Evolutionary conservation across 53 echinoderm and acorn worm genomes (phyloP), one percentile per base, ranked within the genome.

Genomic region (Pentamera pediparva): DNA sequence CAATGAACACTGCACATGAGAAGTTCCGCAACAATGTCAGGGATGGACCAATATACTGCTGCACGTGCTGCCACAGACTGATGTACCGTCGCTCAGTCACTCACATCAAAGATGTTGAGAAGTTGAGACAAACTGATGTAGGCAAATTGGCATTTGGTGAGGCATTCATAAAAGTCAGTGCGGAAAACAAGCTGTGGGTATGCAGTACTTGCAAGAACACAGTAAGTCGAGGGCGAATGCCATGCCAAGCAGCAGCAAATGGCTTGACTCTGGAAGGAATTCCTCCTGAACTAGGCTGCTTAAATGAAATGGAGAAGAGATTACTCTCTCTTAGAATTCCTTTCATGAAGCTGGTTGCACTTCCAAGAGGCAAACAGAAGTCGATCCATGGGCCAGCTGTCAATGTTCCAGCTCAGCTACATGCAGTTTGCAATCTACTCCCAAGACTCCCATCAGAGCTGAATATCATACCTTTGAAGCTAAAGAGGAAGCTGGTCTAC

Each of bases 341-440:
- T 28, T 76, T 76, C 61, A 76, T 76, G 76, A 76, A 76, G 32
- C 59, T 76, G 26, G 60, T 76, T 30, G 76, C 76, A 24, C 48
- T 76, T 8, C 62, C 76, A 39, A 30, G 61, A 76, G 76, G 76
- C 7, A 60, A 40, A 21, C 76, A 76, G 47, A 15, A 37, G 27
- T 59, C 60, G 4, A 76, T 76, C 19, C 59, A 76, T 27, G 76
- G 76, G 6, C 60, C 40, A 48, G 76, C 60, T 17, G 76, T 76
- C 8, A 76, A 76, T 45, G 76, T 76, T 25, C 76, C 76, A 41
- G 76, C 60, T 15, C 59, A 25, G 20, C 40, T 51, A 43, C 32
- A 59, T 60, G 33, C 6, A 20, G 76, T 76, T 45, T 76, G 76
- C 34, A 28, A 26, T 19, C 39, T 59, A 24, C 76, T 76, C 4